Percentiles rank a stretch among this genome's conserved stretches.
phyloP scores from a whole-genome alignment of 2,113 vertebrate genomes.

The Hemichromis elongatus region DNA sequence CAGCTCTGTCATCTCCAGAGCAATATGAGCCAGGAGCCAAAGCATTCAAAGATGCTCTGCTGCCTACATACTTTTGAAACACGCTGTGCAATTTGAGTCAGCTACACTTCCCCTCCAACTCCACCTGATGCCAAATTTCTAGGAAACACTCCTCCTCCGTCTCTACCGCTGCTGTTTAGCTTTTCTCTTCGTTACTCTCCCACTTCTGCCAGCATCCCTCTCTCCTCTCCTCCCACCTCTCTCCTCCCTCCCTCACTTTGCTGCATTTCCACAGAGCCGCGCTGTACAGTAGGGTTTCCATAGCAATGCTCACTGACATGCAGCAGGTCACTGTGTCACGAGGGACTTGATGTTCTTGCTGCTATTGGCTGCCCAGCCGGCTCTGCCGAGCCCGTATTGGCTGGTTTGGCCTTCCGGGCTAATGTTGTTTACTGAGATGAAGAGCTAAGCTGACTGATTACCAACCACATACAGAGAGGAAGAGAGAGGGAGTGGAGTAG shows the following conservation, averaged over 20 bases:
- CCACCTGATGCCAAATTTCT: conserved; percentile 25
- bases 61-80: background rate
- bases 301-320: conserved; percentile 72
- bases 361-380: conserved; percentile 38
- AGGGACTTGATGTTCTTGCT: conserved; percentile 50
- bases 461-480: conserved; percentile 4
- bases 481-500: background rate
- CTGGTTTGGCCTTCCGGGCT: conserved; percentile 52
- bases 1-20: background rate
- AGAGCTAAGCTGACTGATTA: conserved; percentile 75
- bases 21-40: background rate
- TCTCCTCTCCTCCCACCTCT: conserved; percentile 37
- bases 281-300: conserved; percentile 73
- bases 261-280: conserved; percentile 31
- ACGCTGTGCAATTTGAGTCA: background rate
- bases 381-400: conserved; percentile 58
- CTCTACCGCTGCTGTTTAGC: background rate
- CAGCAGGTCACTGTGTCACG: conserved; percentile 73
- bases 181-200: conserved; percentile 12
- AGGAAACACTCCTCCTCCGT: conserved; percentile 19
- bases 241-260: conserved; percentile 29
- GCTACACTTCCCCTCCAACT: conserved; percentile 9
- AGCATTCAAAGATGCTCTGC: conserved; percentile 8
- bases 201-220: conserved; percentile 30
- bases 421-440: conserved; percentile 74